These are phyloP conservation scores for Pteruthius melanotis DNA, from an alignment of 2,113 vertebrate genomes.

Conservation along the genomic window DNA sequence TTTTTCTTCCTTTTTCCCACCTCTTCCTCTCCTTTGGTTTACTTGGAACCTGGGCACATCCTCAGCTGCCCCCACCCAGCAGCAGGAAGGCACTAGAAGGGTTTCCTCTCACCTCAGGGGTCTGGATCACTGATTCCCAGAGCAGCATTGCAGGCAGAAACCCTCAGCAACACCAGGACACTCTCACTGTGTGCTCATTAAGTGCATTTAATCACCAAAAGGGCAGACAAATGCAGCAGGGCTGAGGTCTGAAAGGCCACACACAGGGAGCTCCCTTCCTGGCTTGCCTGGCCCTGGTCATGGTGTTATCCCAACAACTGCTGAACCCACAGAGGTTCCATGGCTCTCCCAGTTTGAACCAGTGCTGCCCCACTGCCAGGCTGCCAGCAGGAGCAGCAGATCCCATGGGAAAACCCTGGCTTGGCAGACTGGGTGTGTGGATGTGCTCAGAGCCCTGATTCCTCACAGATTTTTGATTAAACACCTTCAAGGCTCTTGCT, in stretches of 20 bases:
- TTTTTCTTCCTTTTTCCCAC: not conserved
- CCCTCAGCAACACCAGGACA: not conserved
- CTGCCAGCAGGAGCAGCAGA: not conserved
- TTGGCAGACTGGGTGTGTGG: not conserved
- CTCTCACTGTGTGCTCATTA: not conserved
- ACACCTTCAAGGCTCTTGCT: not conserved
- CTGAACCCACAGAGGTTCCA: not conserved
- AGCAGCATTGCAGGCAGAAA: not conserved
- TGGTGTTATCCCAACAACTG: not conserved
- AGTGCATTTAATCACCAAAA: not conserved
- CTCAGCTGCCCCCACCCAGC: not conserved
- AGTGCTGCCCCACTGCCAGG: not conserved
- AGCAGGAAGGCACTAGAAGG: not conserved
- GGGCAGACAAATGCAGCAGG: not conserved
- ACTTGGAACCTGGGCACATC: not conserved
- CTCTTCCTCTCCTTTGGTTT: not conserved
- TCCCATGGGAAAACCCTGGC: not conserved
- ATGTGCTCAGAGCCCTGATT: not conserved
- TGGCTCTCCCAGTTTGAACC: not conserved
- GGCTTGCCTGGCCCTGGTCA: not conserved
- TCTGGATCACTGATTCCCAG: not conserved
- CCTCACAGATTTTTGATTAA: not conserved
- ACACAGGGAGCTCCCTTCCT: not conserved
- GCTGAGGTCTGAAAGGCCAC: not conserved
- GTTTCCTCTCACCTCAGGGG: not conserved